phyloP scores from a whole-genome alignment of 2,888 invertebrate genomes.

The Copidosoma aretas region DNA sequence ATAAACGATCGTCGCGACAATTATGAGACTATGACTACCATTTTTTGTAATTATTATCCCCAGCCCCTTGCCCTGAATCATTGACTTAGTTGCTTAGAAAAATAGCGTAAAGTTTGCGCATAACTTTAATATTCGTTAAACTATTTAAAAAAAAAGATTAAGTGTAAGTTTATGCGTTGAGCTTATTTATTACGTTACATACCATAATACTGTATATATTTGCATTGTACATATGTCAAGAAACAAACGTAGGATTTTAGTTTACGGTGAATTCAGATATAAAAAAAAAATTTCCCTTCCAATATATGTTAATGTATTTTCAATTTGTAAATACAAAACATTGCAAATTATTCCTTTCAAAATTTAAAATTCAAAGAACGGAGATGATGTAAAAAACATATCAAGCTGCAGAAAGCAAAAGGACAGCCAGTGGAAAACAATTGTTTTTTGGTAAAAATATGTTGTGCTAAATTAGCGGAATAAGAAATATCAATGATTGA shows the following conservation, averaged over 20 bases:
- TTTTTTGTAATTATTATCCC: conserved; percentile 35
- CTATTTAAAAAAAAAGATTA: conserved; percentile 22
- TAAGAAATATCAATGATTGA: too few species aligned
- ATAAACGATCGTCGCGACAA: conserved; percentile 7
- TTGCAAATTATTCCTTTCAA: neutral
- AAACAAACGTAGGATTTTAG: conserved; percentile 28
- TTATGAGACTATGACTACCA: conserved; percentile 12
- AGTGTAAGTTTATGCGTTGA: conserved; percentile 52
- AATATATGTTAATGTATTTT: neutral
- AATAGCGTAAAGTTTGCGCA: conserved; percentile 22
- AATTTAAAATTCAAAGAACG: conserved; percentile 4
- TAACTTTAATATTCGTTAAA: conserved; percentile 21
- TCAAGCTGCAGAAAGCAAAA: neutral
- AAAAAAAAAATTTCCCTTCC: conserved; percentile 24
- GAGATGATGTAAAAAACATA: conserved; percentile 13
- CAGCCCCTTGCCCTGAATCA: neutral
- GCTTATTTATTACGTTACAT: conserved; percentile 59
- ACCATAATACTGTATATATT: conserved; percentile 47
- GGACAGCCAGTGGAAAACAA: neutral
- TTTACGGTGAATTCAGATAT: conserved; percentile 21
- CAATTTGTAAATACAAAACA: neutral
- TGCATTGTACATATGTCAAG: conserved; percentile 53
- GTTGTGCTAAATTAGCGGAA: too few species aligned
- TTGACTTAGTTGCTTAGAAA: conserved; percentile 27
- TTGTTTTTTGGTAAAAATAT: too few species aligned